phyloP scores from a whole-genome alignment of 37 sponge, comb jelly and placozoan species.

The Beroe ovata region DNA sequence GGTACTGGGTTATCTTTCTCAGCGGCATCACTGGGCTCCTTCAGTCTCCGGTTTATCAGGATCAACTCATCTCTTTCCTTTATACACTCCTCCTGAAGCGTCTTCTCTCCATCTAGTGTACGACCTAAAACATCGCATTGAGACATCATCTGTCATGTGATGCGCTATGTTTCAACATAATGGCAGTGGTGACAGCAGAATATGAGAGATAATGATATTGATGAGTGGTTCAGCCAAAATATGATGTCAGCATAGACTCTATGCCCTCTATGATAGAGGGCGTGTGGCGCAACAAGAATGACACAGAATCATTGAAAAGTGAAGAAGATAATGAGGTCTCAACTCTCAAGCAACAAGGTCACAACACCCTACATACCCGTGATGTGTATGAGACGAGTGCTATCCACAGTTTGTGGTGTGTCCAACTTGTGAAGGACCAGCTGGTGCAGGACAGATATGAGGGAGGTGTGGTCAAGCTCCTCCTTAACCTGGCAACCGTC shows the following conservation, averaged over 20 bases:
- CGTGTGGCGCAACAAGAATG: too few relatives aligned
- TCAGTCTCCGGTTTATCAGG: conserved; percentile 24
- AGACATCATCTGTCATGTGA: too few relatives aligned
- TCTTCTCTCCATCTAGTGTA: conserved; percentile 46
- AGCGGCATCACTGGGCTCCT: conserved; percentile 40
- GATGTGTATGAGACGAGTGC: conserved; percentile 48
- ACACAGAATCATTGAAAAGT: too few relatives aligned
- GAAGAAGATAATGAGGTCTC: too few relatives aligned
- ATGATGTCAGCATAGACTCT: too few relatives aligned
- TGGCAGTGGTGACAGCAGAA: too few relatives aligned
- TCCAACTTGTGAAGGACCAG: conserved; percentile 61
- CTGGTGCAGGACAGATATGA: conserved; percentile 54
- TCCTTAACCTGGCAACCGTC: conserved; percentile 63
- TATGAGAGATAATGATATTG: too few relatives aligned
- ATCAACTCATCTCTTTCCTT: conserved; percentile 51
- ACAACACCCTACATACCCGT: conserved; percentile 28
- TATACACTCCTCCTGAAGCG: conserved; percentile 52
- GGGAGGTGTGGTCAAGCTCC: conserved; percentile 22
- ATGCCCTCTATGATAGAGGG: too few relatives aligned
- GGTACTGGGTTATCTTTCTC: conserved; percentile 38
- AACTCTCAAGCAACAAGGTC: too few relatives aligned
- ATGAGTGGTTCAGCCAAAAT: too few relatives aligned
- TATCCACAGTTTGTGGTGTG: conserved; percentile 37
- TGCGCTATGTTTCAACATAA: too few relatives aligned
- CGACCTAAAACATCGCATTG: conserved; percentile 15